phyloP scores from a whole-genome alignment of 2,113 vertebrate genomes.

The Theropithecus gelada region DNA sequence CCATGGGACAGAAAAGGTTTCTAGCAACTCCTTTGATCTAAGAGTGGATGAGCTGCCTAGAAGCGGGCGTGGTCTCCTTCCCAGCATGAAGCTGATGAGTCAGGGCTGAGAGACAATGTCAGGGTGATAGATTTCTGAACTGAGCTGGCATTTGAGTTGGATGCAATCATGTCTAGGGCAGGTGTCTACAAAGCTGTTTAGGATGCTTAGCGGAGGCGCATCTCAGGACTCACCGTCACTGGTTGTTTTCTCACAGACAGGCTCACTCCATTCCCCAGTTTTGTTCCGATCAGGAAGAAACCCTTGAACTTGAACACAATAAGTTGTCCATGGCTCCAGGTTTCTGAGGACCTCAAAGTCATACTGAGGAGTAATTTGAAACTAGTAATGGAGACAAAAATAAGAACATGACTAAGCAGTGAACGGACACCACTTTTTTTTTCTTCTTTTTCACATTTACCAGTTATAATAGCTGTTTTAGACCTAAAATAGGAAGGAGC shows the following conservation, averaged over 20 bases:
- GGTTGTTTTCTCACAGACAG: constrained; percentile 77
- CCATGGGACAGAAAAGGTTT: rapidly evolving
- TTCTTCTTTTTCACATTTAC: rapidly evolving
- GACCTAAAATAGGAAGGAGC: background rate
- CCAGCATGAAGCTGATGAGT: background rate
- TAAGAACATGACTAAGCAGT: rapidly evolving
- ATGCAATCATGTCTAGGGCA: too few relatives aligned
- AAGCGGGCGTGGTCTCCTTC: background rate
- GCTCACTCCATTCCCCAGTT: constrained; percentile 79
- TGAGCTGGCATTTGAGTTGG: too few relatives aligned
- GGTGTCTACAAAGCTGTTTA: rapidly evolving
- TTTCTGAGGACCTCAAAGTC: constrained; percentile 70
- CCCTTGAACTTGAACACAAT: constrained; percentile 82
- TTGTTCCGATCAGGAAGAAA: constrained; percentile 74
- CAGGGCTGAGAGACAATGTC: background rate
- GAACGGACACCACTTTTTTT: background rate
- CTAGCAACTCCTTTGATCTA: background rate
- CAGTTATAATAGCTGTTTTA: background rate
- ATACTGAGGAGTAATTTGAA: constrained; percentile 10
- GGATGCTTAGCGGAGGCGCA: rapidly evolving
- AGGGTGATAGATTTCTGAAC: background rate
- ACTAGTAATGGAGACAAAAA: constrained; percentile 49
- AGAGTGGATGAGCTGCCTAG: background rate
- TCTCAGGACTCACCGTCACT: constrained; percentile 70
- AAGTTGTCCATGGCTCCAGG: constrained; percentile 82